Percentiles rank a stretch among this genome's conserved stretches.
These are phyloP conservation scores for Casuarius casuarius DNA, from an alignment of 2,113 vertebrate genomes.

Conservation along the genomic window DNA sequence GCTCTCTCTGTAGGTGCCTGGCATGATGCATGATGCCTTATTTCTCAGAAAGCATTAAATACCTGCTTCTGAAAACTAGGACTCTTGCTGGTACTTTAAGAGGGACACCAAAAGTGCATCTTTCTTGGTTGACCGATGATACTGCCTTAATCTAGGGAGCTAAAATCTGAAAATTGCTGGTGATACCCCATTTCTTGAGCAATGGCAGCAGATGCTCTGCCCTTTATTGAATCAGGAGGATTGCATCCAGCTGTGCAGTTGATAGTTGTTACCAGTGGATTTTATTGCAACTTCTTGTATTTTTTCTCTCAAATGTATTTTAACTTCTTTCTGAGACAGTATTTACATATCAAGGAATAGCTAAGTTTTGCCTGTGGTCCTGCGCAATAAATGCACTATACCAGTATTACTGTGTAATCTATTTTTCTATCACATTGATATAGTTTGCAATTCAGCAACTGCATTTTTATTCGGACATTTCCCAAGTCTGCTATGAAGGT, in stretches of 20 bases:
- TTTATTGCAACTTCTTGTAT: neutral
- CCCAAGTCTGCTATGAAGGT: neutral
- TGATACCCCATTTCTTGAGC: neutral
- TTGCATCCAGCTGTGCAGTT: neutral
- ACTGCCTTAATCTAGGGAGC: neutral
- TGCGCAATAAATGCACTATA: neutral
- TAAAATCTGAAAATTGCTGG: slow-evolving; percentile 4
- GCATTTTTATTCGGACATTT: neutral
- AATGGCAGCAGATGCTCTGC: neutral
- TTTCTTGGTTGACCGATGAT: neutral
- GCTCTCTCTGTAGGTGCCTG: slow-evolving; percentile 10
- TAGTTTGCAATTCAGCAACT: neutral
- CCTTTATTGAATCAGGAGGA: neutral
- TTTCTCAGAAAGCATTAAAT: slow-evolving; percentile 27
- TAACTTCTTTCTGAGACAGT: neutral
- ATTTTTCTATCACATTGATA: neutral
- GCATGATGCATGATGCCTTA: neutral
- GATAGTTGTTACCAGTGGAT: neutral
- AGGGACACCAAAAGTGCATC: neutral
- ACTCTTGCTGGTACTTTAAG: neutral
- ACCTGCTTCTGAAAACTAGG: neutral
- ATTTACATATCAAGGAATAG: neutral
- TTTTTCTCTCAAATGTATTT: neutral
- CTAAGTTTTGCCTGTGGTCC: neutral
- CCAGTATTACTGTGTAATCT: accelerated